Evolutionary conservation across 2,113 vertebrate species (phyloP), one percentile per base, ranked within the genome.

Genomic region (Zootoca vivipara): DNA sequence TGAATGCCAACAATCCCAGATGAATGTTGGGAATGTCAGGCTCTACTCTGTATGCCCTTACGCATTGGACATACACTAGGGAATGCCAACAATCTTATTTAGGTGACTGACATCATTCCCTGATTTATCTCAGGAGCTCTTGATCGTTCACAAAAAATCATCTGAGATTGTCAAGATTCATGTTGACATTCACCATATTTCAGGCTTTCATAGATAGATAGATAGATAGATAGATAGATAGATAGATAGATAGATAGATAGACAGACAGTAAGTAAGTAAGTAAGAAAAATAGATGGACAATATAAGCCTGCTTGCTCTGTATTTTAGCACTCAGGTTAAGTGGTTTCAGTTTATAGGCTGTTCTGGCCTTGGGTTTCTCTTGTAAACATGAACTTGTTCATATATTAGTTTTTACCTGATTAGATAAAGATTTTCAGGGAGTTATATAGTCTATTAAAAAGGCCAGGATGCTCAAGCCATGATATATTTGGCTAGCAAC

Each of bases 321-420:
- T 52, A 52, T 28, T 85, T 86, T 65, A 73, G 30, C 38, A 81
- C 52, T 83, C 74, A 84, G 80, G 89, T 73, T 82, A 84, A 69
- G 24, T 69, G 85, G 62, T 78, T 10, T 13, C 64, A 7, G 1
- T 35, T 89, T 28, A 42, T 46, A 15, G 42, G 3, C 74, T 22
- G 78, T 56, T 2, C 75, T 81, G 3, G 1, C 0, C 86, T 86
- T 74, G 1, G 40, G 2, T 82, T 74, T 33, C 28, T 2, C 82
- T 74, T 87, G 5, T 82, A 83, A 87, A 80, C n/a, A 0, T 3
- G 2, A 78, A 65, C 1, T 72, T 26, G 20, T 83, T 90, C 0
- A 0, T 65, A 0, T 52, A 90, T 82, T 16, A 2, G 18, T 40
- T 84, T 86, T 88, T 46, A 42, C 62, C 46, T 75, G 56, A 52